Conservation (phyloP, 2,888 invertebrate species). For the Cephus rjabovi region DNA sequence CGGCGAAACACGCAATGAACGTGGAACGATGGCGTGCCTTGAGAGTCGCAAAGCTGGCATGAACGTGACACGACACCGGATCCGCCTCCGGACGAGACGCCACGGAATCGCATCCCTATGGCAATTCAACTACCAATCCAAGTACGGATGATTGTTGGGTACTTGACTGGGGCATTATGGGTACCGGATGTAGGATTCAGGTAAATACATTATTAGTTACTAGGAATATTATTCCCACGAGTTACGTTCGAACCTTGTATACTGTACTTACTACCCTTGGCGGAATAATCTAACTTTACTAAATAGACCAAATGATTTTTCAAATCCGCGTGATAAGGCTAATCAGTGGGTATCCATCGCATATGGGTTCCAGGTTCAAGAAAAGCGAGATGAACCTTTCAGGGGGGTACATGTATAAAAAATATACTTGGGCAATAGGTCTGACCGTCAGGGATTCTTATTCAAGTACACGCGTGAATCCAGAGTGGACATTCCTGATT, state of each 20-base stretch:
- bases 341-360: too few species aligned
- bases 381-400: too few species aligned
- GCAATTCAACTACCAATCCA: constrained; percentile 36
- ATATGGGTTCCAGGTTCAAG: too few species aligned
- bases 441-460: too few species aligned
- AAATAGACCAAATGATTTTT: too few species aligned
- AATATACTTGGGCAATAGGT: too few species aligned
- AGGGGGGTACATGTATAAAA: too few species aligned
- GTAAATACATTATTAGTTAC: neutral
- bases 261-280: too few species aligned
- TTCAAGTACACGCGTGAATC: too few species aligned
- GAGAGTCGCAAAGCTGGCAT: neutral
- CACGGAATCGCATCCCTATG: constrained; percentile 30
- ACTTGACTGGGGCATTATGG: neutral
- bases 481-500: too few species aligned
- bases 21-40: constrained; percentile 6
- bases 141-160: constrained; percentile 37
- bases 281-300: too few species aligned
- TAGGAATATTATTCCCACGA: neutral
- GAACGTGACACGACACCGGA: constrained; percentile 48
- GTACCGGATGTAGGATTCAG: neutral
- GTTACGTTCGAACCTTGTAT: neutral
- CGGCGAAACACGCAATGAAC: neutral
- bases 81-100: constrained; percentile 38
- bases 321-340: too few species aligned